These are phyloP conservation scores for Lepilemur septentrionalis DNA, from an alignment of 2,797 vertebrate genomes.

Conservation along the genomic window DNA sequence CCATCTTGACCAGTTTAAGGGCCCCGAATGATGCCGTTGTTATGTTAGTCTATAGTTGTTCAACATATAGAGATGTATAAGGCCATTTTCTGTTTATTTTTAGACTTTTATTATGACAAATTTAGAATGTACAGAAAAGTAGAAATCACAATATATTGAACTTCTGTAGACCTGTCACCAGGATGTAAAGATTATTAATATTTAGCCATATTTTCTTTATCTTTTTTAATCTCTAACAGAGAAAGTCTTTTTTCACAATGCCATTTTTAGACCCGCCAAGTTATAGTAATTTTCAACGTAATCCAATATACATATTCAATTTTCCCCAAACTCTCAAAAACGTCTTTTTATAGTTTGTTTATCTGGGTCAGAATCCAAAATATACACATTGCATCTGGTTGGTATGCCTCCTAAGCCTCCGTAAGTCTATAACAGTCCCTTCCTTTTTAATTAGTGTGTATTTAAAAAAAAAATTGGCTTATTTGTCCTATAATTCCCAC, in stretches of 20 bases:
- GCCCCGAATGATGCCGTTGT: not conserved
- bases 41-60: not conserved
- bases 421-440: not conserved
- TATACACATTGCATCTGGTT: not conserved
- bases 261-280: not conserved
- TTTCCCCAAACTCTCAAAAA: not conserved
- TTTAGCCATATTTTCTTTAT: not conserved
- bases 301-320: not conserved
- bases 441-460: not conserved
- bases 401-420: not conserved
- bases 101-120: not conserved
- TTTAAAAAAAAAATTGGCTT: too few relatives aligned
- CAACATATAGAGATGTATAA: not conserved
- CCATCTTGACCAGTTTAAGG: not conserved
- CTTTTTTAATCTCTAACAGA: not conserved
- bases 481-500: not conserved
- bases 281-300: not conserved
- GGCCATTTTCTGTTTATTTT: not conserved
- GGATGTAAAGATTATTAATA: not conserved
- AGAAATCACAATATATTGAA: not conserved
- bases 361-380: not conserved
- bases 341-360: not conserved
- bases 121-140: not conserved
- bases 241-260: not conserved
- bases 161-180: not conserved